Base-by-base conservation (phyloP, 2,888 invertebrate species). In the Atrina japonica region DNA sequence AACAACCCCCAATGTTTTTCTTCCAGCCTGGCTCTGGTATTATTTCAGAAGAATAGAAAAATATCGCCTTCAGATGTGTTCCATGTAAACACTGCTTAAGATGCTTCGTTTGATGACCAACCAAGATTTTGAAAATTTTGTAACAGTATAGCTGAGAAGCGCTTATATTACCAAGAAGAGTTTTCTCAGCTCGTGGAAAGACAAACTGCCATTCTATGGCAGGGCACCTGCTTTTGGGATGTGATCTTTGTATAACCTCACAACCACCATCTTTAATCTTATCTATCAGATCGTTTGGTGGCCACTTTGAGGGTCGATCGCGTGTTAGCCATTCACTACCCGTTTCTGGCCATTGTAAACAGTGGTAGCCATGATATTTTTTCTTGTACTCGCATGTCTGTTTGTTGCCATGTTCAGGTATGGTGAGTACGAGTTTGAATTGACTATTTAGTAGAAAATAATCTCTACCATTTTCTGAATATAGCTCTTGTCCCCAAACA, bases 41-140 rank as follows among this genome's bases (percentile, higher is more conserved):
- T 53, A 68, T 47, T 56, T 80, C 80, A 63, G 77, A 76, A 3
- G 76, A 60, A 40, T 70, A 73, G 49, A 77, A 72, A 49, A 80
- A 76, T 0, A 75, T 58, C 6, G 55, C 60, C 41, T 73, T 76
- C 6, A 64, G 23, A 18, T 49, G 64, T 9, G 40, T 58, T 1
- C 56, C 27, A n/a, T 16, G 30, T 0, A 77, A 30, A 27, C 56
- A 58, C 25, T 52, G 30, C 1, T 47, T 25, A 18, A 58, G 49
- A 16, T 49, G 40, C n/a, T 25, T 25, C 27, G 60, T 55, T 2
- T 55, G 21, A 6, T 65, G 60, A n/a, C 53, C 52, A 3, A 75
- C 64, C 3, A 80, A 23, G 11, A 69, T 49, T 47, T 67, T 66
- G 18, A 71, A 68, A 9, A 76, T 23, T 6, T 70, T 67, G 55